These are phyloP conservation scores for Ceratosolen solmsi DNA, from an alignment of 1,140 invertebrate genomes.

Conservation along the genomic window DNA sequence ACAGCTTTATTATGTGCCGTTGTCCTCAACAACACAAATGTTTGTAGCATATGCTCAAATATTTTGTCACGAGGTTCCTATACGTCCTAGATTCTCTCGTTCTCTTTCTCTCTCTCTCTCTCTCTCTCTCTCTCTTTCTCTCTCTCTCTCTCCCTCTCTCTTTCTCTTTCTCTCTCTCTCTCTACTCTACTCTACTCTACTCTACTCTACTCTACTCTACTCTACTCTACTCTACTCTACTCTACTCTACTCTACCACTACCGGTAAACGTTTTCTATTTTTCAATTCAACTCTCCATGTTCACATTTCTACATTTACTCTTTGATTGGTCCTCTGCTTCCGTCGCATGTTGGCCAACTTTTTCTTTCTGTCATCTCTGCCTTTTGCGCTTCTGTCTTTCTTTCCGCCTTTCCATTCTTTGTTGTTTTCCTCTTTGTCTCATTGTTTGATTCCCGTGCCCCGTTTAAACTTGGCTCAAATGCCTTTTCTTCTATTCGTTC, in stretches of 20 bases:
- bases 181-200: too few relatives aligned
- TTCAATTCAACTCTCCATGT: not conserved
- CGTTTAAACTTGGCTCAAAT: slow-evolving; percentile 15
- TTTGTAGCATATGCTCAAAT: slow-evolving; percentile 11
- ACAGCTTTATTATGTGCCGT: slow-evolving; percentile 62
- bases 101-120: too few relatives aligned
- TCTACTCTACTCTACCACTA: not conserved
- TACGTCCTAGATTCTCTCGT: not conserved
- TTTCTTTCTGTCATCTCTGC: not conserved
- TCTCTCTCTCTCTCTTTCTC: too few relatives aligned
- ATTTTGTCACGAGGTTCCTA: slow-evolving; percentile 16
- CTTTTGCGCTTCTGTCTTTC: not conserved
- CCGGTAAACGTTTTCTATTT: not conserved
- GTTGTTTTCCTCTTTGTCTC: not conserved
- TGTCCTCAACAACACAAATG: slow-evolving; percentile 43
- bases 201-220: too few relatives aligned
- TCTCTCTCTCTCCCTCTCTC: too few relatives aligned
- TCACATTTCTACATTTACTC: not conserved
- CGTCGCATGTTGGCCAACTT: not conserved
- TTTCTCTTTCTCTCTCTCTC: too few relatives aligned
- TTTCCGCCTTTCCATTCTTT: not conserved
- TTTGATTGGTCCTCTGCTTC: not conserved
- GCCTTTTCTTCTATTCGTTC: slow-evolving; percentile 21
- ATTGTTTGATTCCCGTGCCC: not conserved
- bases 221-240: not conserved